Conservation (phyloP, 37 sponge, comb jelly and placozoan species). For the Crambe crambe region DNA sequence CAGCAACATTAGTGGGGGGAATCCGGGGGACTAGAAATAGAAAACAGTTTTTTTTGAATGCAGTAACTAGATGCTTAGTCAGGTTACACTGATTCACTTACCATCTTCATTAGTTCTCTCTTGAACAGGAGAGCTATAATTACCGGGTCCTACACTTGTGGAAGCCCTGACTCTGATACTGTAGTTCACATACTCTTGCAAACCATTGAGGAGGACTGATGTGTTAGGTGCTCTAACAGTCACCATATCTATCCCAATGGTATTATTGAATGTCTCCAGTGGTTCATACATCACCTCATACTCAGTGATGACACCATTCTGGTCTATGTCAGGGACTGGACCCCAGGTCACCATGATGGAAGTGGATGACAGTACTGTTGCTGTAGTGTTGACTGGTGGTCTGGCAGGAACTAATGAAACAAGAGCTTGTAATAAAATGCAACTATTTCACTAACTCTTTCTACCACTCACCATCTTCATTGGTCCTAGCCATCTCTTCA, state of each 20-base stretch:
- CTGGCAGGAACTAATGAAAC: background rate
- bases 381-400: background rate
- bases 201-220: background rate
- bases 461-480: slow-evolving; percentile 26
- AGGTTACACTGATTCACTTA: background rate
- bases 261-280: slow-evolving; percentile 9
- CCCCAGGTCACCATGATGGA: slow-evolving; percentile 21
- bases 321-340: background rate
- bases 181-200: slow-evolving; percentile 18
- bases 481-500: slow-evolving; percentile 3
- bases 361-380: slow-evolving; percentile 12
- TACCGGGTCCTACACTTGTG: slow-evolving; percentile 33
- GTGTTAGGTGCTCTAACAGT: background rate
- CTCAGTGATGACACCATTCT: slow-evolving; percentile 34
- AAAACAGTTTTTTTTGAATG: background rate
- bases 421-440: background rate
- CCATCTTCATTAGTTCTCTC: slow-evolving; percentile 19
- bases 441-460: background rate
- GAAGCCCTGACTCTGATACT: slow-evolving; percentile 19
- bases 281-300: slow-evolving; percentile 25
- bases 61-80: background rate
- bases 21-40: slow-evolving; percentile 6
- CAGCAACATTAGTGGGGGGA: no score
- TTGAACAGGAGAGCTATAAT: slow-evolving; percentile 1
- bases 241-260: background rate